A percentile compares a stretch with the other conserved stretches of the same genome.
Conservation (phyloP, 2,888 invertebrate genomes). For the Polyommatus icarus region DNA sequence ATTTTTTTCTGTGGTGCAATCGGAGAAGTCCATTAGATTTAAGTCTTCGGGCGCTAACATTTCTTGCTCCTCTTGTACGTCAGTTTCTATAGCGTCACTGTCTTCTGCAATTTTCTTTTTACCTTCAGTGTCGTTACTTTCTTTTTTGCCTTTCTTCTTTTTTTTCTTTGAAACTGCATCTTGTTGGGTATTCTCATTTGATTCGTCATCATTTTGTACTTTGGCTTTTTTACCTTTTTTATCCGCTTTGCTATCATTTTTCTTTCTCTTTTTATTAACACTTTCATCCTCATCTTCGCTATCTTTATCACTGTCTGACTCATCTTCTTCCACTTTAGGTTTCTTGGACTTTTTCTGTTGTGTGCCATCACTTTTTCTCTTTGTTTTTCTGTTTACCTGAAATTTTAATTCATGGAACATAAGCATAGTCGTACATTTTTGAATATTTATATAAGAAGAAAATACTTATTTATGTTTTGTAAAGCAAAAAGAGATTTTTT, state of each 20-base stretch:
- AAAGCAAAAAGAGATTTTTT: background rate
- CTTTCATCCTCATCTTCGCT: slow-evolving; percentile 34
- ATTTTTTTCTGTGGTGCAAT: slow-evolving; percentile 55
- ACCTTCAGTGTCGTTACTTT: slow-evolving; percentile 36
- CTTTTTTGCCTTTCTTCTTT: slow-evolving; percentile 35
- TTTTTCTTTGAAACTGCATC: slow-evolving; percentile 37
- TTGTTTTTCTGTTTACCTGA: background rate
- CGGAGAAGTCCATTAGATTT: slow-evolving; percentile 57
- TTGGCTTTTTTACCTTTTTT: slow-evolving; percentile 47
- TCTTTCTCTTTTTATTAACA: slow-evolving; percentile 33
- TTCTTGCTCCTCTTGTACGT: slow-evolving; percentile 56
- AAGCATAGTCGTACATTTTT: background rate
- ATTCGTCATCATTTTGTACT: background rate
- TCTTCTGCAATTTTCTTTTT: slow-evolving; percentile 50
- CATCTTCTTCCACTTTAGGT: background rate
- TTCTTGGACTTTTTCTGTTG: background rate
- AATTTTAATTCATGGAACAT: background rate
- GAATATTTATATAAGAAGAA: background rate
- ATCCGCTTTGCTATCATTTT: slow-evolving; percentile 34
- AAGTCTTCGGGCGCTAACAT: slow-evolving; percentile 56
- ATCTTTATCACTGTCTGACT: slow-evolving; percentile 11
- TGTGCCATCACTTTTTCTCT: background rate
- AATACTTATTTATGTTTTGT: background rate
- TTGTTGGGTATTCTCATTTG: background rate
- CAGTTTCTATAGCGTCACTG: slow-evolving; percentile 65